Evolutionary conservation across 2,888 invertebrate genomes (phyloP), one percentile per base, ranked within the genome.

Genomic region (Orthosia cruda): DNA sequence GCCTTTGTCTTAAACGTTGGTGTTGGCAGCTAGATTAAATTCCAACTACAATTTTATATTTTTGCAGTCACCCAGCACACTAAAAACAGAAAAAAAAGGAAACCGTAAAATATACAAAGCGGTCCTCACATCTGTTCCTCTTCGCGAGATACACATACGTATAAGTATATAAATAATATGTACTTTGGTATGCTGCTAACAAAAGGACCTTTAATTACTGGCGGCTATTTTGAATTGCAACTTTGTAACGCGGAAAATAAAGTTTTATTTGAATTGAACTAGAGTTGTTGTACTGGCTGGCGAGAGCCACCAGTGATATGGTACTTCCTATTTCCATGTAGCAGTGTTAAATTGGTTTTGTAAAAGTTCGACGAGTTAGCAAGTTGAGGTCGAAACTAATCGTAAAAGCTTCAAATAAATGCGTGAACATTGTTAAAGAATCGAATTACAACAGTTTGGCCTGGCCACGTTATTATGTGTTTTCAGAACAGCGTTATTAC

Each of bases 91-190:
- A 23, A 66, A 81, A 73, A 77, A 69, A 52, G 18, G 18, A 32
- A 77, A 70, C 54, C n/a, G 47, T 67, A 75, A 72, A 81, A 62
- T 69, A 26, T 57, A 77, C 83, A 81, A 80, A 81, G 83, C 61
- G 20, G 59, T 71, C 45, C 64, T 77, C 61, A 78, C 71, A 68
- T 71, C 71, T 71, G 79, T 71, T 77, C 55, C 72, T 50, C 69
- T 66, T 67, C 67, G 49, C 32, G 49, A 59, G 45, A 54, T n/a
- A 47, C 18, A 71, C 32, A 55, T 32, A 66, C 15, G 32, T 62
- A 26, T 23, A 52, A 26, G 58, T 57, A 62, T 45, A 81, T n/a
- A 54, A 23, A 20, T 23, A 64, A 40, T 55, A 57, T 57, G 23
- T 74, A 74, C 26, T 79, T 65, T 77, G 58, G 49, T 61, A 23